Base-by-base conservation (phyloP, 2,113 vertebrate species). In the Vulpes lagopus region DNA sequence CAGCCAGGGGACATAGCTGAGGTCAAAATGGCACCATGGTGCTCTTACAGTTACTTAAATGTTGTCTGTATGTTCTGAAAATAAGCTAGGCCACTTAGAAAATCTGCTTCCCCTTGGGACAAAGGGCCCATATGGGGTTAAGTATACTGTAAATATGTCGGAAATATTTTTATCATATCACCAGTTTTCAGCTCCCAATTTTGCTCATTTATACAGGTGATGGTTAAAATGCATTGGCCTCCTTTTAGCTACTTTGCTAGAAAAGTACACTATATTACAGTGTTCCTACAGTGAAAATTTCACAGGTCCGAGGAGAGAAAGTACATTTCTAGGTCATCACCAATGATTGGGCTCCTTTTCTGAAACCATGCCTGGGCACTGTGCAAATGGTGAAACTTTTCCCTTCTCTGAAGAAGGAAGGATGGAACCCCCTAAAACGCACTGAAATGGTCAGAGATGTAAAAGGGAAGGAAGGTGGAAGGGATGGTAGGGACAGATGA, bases 71-170 rank as follows among this genome's bases (percentile, higher is more conserved):
- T 78, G 92, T 92, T 84, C 90, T 84, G 87, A 92, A 95, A 93
- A 88, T 53, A 73, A 96, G 74, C 30, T 59, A 90, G 87, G 38
- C 30, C 35, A 67, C 89, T 92, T 86, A 91, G 78, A 87, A 97
- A 96, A 65, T 67, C 23, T 80, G 12, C 17, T 27, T 83, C n/a
- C 25, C 30, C 27, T 91, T 27, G 25, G 53, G 55, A 83, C n/a
- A 83, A 94, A 96, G 51, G 76, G 55, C 16, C 27, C 55, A 30
- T 43, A 67, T 19, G 35, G 69, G 35, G 51, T 85, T 96, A 95
- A 94, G n/a, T 64, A 69, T 80, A 76, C 53, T 57, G 17, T 22
- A 95, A 92, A 92, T 83, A 87, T 62, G 67, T 23, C 71, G 49
- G 88, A 89, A 19, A 7, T 71, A 8, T 84, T 74, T 94, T 85